Conservation (phyloP, 2,797 vertebrate genomes). For the Remorina albescens region DNA sequence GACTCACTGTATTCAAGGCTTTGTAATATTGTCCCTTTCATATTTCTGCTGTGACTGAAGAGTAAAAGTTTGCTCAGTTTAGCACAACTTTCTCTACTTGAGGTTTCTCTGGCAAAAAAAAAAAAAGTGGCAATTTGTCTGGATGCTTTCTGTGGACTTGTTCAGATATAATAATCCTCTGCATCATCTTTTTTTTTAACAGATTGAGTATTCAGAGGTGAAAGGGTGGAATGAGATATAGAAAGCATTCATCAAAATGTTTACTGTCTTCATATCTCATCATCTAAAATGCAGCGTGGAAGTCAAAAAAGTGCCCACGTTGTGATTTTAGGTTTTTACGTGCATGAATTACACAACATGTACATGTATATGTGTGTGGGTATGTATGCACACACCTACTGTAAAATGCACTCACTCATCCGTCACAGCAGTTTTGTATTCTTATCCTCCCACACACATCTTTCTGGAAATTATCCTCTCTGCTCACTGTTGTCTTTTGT, state of each 20-base stretch:
- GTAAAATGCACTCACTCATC: slow-evolving; percentile 52
- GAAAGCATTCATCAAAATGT: slow-evolving; percentile 15
- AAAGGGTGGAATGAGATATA: slow-evolving; percentile 32
- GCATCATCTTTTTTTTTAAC: slow-evolving; percentile 36
- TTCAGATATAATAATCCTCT: slow-evolving; percentile 36
- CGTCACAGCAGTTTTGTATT: slow-evolving; percentile 56
- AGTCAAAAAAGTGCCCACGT: slow-evolving; percentile 18
- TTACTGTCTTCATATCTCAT: slow-evolving; percentile 9
- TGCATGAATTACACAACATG: slow-evolving; percentile 24
- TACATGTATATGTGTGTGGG: neutral
- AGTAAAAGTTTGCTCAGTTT: slow-evolving; percentile 76
- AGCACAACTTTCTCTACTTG: slow-evolving; percentile 74
- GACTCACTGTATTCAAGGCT: slow-evolving; percentile 71
- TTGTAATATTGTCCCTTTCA: slow-evolving; percentile 73
- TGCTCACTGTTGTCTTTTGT: slow-evolving; percentile 59
- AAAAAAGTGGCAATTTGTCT: slow-evolving; percentile 40
- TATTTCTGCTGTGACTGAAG: slow-evolving; percentile 69
- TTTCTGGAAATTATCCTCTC: slow-evolving; percentile 61
- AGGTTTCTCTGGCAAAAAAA: slow-evolving; percentile 56
- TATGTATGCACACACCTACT: slow-evolving; percentile 20
- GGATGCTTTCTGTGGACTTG: slow-evolving; percentile 38
- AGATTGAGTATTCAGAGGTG: slow-evolving; percentile 12
- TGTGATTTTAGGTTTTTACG: slow-evolving; percentile 24
- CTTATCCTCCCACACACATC: slow-evolving; percentile 64
- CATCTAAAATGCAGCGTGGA: slow-evolving; percentile 11